Evolutionary conservation across 2,888 invertebrate species (phyloP).

Genomic region (Candidula unifasciata): DNA sequence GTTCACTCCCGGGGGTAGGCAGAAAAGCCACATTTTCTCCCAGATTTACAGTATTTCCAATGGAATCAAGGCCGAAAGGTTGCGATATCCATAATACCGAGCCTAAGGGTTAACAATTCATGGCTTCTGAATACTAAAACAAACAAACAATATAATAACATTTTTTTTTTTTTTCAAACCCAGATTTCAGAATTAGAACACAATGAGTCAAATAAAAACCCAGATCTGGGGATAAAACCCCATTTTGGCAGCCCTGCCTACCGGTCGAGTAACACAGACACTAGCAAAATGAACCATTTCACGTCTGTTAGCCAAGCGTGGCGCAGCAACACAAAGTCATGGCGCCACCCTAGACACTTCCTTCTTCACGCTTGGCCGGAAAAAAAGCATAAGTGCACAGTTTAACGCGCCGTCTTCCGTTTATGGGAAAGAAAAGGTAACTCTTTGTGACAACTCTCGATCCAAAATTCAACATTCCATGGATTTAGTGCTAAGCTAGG

Average conservation of each 20-base stretch:
- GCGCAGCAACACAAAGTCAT: conserved; percentile 31
- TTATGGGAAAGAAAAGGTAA: neutral
- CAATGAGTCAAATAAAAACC: too few relatives aligned
- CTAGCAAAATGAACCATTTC: neutral
- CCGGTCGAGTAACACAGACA: neutral
- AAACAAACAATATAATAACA: too few relatives aligned
- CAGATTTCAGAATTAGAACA: too few relatives aligned
- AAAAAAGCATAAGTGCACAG: neutral
- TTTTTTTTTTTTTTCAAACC: too few relatives aligned
- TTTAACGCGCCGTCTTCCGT: neutral
- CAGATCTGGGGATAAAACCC: too few relatives aligned
- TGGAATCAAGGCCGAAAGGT: too few relatives aligned
- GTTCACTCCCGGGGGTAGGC: too few relatives aligned
- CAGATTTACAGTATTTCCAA: too few relatives aligned
- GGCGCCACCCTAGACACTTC: conserved; percentile 31
- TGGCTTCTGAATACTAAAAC: too few relatives aligned
- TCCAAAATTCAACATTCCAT: neutral
- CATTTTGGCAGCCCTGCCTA: neutral
- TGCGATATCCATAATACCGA: too few relatives aligned
- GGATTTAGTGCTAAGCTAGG: neutral
- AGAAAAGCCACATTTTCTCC: too few relatives aligned
- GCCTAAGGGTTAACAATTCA: too few relatives aligned
- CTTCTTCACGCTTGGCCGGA: conserved; percentile 24
- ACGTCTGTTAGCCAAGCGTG: conserved; percentile 14
- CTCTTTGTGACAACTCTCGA: conserved; percentile 27